Percentiles rank a stretch among this genome's conserved stretches.
phyloP scores from a whole-genome alignment of 2,113 vertebrate genomes.

The Puffinus mauretanicus region DNA sequence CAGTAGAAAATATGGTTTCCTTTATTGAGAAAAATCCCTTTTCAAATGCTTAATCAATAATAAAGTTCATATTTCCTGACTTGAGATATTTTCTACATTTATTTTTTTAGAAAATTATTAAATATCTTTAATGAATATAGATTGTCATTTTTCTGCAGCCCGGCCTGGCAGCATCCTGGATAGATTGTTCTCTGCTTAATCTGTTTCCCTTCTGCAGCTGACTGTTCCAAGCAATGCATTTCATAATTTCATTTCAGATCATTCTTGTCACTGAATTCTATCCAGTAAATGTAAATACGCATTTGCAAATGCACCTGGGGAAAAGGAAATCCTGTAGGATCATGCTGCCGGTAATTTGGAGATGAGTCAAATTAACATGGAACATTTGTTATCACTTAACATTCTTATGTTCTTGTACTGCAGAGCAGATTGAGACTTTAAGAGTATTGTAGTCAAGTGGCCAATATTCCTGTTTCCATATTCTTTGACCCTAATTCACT shows the following conservation, averaged over 20 bases:
- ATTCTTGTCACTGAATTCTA: slow-evolving; percentile 9
- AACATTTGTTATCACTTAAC: not conserved
- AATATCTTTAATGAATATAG: slow-evolving; percentile 32
- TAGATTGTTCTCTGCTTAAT: not conserved
- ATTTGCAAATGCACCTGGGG: slow-evolving; percentile 1
- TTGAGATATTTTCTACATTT: not conserved
- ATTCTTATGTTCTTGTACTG: not conserved
- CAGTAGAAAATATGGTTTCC: slow-evolving; percentile 28
- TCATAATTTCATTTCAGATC: slow-evolving; percentile 27
- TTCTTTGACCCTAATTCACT: not conserved
- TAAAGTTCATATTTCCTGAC: slow-evolving; percentile 41
- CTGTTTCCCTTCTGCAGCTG: not conserved
- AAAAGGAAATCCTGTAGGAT: slow-evolving; percentile 22
- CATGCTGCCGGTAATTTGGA: not conserved
- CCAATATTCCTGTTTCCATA: not conserved
- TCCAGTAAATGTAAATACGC: slow-evolving; percentile 20
- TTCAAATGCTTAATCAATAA: slow-evolving; percentile 66
- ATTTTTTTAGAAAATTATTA: slow-evolving; percentile 14
- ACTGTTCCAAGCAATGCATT: not conserved
- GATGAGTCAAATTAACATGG: not conserved
- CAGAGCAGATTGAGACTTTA: not conserved
- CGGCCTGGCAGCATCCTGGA: not conserved
- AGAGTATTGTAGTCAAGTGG: not conserved
- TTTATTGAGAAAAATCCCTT: slow-evolving; percentile 64
- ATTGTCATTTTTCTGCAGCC: not conserved